Conservation (phyloP, 1,140 invertebrate genomes). For the Agraylea sexmaculata region DNA sequence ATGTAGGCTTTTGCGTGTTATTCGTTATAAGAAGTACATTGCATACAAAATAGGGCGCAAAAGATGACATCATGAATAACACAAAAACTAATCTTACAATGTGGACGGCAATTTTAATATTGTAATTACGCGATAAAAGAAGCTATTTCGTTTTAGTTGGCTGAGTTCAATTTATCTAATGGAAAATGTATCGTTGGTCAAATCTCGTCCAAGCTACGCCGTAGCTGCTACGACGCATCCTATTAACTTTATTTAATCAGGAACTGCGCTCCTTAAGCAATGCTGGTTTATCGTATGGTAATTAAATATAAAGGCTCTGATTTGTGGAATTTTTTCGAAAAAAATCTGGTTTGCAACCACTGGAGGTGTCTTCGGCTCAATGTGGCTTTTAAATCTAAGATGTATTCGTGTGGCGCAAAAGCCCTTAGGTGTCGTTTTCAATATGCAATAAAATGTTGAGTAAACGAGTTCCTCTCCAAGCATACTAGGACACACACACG, state of each 20-base stretch:
- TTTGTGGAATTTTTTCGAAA: too few species aligned
- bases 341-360: not conserved
- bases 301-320: too few species aligned
- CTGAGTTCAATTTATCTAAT: conserved; percentile 43
- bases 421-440: conserved; percentile 23
- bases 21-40: too few species aligned
- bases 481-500: conserved; percentile 5
- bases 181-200: conserved; percentile 43
- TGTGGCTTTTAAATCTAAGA: conserved; percentile 22
- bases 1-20: too few species aligned
- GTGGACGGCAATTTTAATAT: too few species aligned
- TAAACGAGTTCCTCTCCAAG: conserved; percentile 18
- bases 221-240: conserved; percentile 41
- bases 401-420: conserved; percentile 17
- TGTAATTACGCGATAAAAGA: too few species aligned
- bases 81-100: too few species aligned
- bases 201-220: conserved; percentile 42
- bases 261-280: too few species aligned
- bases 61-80: too few species aligned
- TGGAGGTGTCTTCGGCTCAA: not conserved
- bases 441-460: conserved; percentile 23
- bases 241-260: too few species aligned
- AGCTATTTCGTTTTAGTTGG: conserved; percentile 22
- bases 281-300: too few species aligned
- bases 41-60: too few species aligned